Evolutionary conservation across 1,140 invertebrate genomes (phyloP), one percentile per base, ranked within the genome.

Genomic region (Sarcophaga peregrina): DNA sequence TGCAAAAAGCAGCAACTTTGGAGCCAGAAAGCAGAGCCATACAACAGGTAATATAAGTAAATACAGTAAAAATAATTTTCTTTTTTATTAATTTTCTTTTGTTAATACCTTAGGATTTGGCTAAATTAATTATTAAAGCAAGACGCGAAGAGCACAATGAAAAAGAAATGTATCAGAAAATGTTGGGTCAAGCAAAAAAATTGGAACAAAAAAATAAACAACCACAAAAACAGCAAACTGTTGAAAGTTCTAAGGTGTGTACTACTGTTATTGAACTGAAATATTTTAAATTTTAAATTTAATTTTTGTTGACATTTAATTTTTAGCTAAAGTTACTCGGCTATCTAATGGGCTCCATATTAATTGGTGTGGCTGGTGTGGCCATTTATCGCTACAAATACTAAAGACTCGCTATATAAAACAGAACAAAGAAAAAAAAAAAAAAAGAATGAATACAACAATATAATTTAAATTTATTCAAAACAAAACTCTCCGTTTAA

Each of bases 91-190:
- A 73, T 37, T 37, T 37, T 25, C 5, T 37, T 37, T 73, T 73
- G 52, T 83, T 80, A 52, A 73, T 5, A 75, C 81, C 83, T 25
- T 46, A 92, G 83, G 94, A 95, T 88, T 86, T 95, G 74, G 90
- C 91, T 3, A 91, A 92, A 82, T 86, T 95, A 13, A 92, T 92
- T 62, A 91, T 91, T 25, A 93, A 93, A 85, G 91, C 91, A 74
- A 91, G 91, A 37, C 91, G 91, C 58, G 92, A 94, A 80, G 91
- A 90, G 25, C 87, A 90, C 37, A 91, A 92, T 82, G 93, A 94
- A 87, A 93, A 92, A 83, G 91, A 93, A 84, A 86, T 95, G 80
- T 95, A 95, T 86, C 92, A 93, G 83, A 94, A 94, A 88, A 95
- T 95, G 94, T 86, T 94, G 46, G 93, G 93, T 1, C 90, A 90